These are phyloP conservation scores for Toxotes chatareus DNA, from an alignment of 2,113 vertebrate species.

Conservation along the genomic window DNA sequence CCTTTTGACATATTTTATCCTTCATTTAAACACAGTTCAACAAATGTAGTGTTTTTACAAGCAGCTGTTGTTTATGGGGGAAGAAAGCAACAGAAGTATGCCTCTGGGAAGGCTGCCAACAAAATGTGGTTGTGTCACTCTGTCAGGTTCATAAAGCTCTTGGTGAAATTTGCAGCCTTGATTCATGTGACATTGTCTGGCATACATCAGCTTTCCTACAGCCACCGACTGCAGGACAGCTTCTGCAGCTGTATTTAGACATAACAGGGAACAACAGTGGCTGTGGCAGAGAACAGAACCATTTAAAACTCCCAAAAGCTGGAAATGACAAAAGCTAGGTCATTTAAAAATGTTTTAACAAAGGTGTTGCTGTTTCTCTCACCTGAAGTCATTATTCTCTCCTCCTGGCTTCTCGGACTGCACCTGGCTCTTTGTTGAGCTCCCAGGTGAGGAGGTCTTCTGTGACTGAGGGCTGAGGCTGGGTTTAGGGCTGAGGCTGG, in stretches of 20 bases:
- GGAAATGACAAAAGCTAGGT: neutral
- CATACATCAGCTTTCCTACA: constrained; percentile 30
- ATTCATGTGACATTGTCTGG: constrained; percentile 55
- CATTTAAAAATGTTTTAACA: neutral
- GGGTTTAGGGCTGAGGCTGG: constrained; percentile 48
- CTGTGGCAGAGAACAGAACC: neutral
- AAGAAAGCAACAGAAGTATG: constrained; percentile 17
- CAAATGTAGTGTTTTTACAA: constrained; percentile 5
- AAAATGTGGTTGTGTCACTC: constrained; percentile 34
- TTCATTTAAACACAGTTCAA: constrained; percentile 1
- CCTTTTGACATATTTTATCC: neutral
- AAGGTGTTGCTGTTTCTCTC: constrained; percentile 35
- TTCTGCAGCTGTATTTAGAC: constrained; percentile 38
- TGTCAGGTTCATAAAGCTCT: constrained; percentile 54
- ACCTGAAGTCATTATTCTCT: constrained; percentile 82
- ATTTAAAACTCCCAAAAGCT: neutral
- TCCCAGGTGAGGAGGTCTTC: constrained; percentile 47
- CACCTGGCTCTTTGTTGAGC: constrained; percentile 48
- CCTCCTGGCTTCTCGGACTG: constrained; percentile 56
- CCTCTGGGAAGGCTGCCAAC: constrained; percentile 55
- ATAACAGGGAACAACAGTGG: neutral
- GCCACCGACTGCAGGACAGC: constrained; percentile 24
- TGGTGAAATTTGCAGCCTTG: constrained; percentile 51
- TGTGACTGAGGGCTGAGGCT: constrained; percentile 64
- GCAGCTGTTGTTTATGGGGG: constrained; percentile 18